These are phyloP conservation scores for Pentalonia nigronervosa DNA, from an alignment of 1,140 invertebrate species.

Conservation along the genomic window DNA sequence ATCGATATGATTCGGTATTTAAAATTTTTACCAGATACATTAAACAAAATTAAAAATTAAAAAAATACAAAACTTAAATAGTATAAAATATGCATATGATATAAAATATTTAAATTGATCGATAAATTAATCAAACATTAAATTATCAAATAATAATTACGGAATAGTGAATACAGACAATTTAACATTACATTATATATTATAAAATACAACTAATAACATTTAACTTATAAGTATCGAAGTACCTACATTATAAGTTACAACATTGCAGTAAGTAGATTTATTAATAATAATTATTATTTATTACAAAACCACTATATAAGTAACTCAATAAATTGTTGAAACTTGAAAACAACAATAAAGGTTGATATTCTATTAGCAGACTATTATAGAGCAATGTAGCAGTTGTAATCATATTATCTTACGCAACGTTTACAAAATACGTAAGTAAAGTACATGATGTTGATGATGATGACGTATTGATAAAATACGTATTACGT, in stretches of 20 bases:
- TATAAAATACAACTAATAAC: too few species aligned
- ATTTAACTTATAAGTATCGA: too few species aligned
- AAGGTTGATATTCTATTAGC: background rate
- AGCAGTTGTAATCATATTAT: background rate
- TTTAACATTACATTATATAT: too few species aligned
- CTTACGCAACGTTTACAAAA: slow-evolving; percentile 4
- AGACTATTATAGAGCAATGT: background rate
- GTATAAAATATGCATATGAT: too few species aligned
- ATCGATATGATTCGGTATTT: too few species aligned
- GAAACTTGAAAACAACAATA: background rate
- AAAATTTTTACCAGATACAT: too few species aligned
- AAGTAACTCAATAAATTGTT: background rate
- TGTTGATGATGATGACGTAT: background rate
- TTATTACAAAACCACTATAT: background rate
- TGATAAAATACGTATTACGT: background rate
- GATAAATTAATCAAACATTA: too few species aligned
- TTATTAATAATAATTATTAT: background rate
- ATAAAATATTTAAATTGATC: too few species aligned
- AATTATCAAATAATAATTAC: too few species aligned
- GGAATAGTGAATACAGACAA: too few species aligned
- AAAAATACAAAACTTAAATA: too few species aligned
- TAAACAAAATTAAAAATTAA: too few species aligned
- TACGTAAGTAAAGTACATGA: background rate
- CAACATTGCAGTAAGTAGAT: background rate
- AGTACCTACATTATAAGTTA: background rate